Conservation (phyloP, 2,797 vertebrate genomes). For the Ptychobarbus kaznakovi region DNA sequence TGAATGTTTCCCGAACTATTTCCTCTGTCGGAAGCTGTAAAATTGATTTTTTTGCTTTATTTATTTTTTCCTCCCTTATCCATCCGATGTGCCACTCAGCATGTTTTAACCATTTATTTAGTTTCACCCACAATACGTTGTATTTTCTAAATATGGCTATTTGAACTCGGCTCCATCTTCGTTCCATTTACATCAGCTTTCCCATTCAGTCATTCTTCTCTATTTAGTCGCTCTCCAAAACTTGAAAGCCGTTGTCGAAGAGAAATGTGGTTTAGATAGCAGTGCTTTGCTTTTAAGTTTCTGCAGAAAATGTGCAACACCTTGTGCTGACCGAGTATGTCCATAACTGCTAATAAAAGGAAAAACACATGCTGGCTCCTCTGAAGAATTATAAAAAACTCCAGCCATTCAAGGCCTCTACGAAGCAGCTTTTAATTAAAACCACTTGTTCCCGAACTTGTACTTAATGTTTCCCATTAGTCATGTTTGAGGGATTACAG, state of each 20-base stretch:
- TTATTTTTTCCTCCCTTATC: constrained; percentile 48
- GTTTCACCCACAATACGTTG: constrained; percentile 66
- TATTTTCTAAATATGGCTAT: constrained; percentile 60
- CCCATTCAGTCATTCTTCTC: constrained; percentile 30
- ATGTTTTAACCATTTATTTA: constrained; percentile 65
- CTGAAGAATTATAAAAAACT: constrained; percentile 64
- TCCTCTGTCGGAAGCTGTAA: constrained; percentile 73
- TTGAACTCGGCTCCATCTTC: constrained; percentile 50
- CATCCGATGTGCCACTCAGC: constrained; percentile 63
- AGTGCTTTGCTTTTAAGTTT: constrained; percentile 50
- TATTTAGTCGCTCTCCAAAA: constrained; percentile 40
- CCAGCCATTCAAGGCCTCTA: constrained; percentile 67
- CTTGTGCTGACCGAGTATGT: constrained; percentile 58
- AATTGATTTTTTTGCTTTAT: constrained; percentile 54
- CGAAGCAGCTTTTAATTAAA: constrained; percentile 79
- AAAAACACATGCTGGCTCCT: constrained; percentile 64
- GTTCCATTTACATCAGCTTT: constrained; percentile 50
- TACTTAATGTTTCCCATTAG: constrained; percentile 90
- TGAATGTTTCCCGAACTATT: constrained; percentile 62
- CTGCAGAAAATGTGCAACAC: constrained; percentile 57
- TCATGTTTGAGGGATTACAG: constrained; percentile 91
- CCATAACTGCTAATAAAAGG: constrained; percentile 67
- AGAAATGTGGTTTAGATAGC: constrained; percentile 58
- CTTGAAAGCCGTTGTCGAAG: constrained; percentile 29
- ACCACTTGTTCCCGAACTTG: constrained; percentile 78